These are phyloP conservation scores for Dascyllus trimaculatus DNA, from an alignment of 2,113 vertebrate species.

Conservation along the genomic window DNA sequence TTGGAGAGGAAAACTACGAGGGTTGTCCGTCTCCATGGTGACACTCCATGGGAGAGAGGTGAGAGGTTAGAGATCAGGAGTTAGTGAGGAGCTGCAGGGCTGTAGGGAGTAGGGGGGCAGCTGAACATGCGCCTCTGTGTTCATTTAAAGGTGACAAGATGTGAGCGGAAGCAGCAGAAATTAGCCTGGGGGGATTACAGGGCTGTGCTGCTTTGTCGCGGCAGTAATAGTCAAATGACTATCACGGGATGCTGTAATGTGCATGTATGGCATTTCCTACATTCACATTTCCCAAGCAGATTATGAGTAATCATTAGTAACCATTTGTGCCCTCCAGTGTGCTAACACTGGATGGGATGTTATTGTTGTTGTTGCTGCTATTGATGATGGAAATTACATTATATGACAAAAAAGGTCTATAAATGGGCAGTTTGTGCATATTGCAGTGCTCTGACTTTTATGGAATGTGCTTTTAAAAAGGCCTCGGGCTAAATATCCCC, in stretches of 20 bases:
- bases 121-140: slow-evolving; percentile 53
- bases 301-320: slow-evolving; percentile 77
- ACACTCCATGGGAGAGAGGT: slow-evolving; percentile 87
- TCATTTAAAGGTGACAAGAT: slow-evolving; percentile 66
- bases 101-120: slow-evolving; percentile 80
- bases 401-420: slow-evolving; percentile 30
- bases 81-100: slow-evolving; percentile 81
- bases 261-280: slow-evolving; percentile 65
- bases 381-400: slow-evolving; percentile 47
- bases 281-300: slow-evolving; percentile 61
- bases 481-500: slow-evolving; percentile 24
- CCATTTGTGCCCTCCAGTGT: slow-evolving; percentile 58
- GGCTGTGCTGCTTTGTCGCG: slow-evolving; percentile 31
- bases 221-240: slow-evolving; percentile 50
- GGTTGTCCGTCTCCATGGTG: slow-evolving; percentile 96
- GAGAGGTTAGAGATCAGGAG: slow-evolving; percentile 79
- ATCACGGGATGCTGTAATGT: slow-evolving; percentile 54
- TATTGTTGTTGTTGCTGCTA: slow-evolving; percentile 53
- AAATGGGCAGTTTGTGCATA: slow-evolving; percentile 49
- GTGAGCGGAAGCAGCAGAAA: slow-evolving; percentile 55
- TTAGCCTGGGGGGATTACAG: slow-evolving; percentile 43
- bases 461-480: slow-evolving; percentile 39
- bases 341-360: slow-evolving; percentile 46
- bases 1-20: slow-evolving; percentile 72
- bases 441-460: slow-evolving; percentile 49